phyloP scores from a whole-genome alignment of 2,797 vertebrate species.

The Notamacropus eugenii region DNA sequence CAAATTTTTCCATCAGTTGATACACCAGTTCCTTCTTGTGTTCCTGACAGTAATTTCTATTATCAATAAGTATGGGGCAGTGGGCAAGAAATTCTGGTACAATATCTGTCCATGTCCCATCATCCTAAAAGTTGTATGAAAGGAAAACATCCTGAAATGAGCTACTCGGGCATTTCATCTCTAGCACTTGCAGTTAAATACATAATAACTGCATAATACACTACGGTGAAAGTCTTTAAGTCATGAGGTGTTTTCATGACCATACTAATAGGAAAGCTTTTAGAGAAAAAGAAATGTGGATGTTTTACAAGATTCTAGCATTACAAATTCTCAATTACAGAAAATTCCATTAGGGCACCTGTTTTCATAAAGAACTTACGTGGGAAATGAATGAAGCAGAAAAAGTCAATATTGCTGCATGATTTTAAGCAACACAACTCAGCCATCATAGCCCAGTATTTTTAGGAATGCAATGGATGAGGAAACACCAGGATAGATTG shows the following conservation, averaged over 20 bases:
- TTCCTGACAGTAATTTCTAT: neutral
- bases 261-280: neutral
- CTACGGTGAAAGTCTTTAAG: neutral
- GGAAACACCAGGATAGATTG: neutral
- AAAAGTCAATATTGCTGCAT: conserved; percentile 1
- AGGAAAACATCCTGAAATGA: neutral
- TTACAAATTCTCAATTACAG: conserved; percentile 48
- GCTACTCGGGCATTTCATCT: neutral
- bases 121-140: neutral
- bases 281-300: conserved; percentile 9
- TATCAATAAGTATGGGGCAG: neutral
- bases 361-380: conserved; percentile 26
- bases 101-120: neutral
- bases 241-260: neutral
- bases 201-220: neutral
- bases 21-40: neutral
- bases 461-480: neutral
- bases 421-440: conserved; percentile 29
- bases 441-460: neutral
- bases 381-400: conserved; percentile 44
- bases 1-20: neutral
- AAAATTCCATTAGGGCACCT: conserved; percentile 33
- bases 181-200: neutral
- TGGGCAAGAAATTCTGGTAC: neutral
- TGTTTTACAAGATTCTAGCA: conserved; percentile 26